Evolutionary conservation across 2,888 invertebrate genomes (phyloP), one percentile per base, ranked within the genome.

Genomic region (Morinoia aosen): DNA sequence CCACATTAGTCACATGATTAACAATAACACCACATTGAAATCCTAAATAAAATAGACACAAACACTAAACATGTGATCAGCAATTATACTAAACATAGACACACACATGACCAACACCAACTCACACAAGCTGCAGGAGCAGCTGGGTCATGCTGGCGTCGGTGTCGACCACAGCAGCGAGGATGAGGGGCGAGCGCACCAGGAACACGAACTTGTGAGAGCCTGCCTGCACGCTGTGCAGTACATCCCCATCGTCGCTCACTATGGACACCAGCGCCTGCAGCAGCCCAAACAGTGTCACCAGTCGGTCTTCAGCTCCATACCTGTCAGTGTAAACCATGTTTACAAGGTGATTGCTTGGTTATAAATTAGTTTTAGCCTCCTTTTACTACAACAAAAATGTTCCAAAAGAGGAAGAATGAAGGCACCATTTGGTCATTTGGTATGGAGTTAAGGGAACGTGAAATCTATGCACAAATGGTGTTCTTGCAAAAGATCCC

Each of bases 201-300:
- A 99, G 97, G 97, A 99, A 99, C 61, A 99, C 99, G 97, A 99
- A 98, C 97, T 98, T 98, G 96, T 99, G 98, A 96, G 98, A 98
- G 7, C 98, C 98, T 0, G 99, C 98, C 96, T 98, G 98, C 93
- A 99, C 98, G 25, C 98, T 98, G 96, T 98, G 98, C 96, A 99
- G 98, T 96, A 98, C 98, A 97, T 99, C 99, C 96, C 98, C 98
- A 96, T 98, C 98, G 96, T 98, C 98, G 97, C 99, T 98, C 0
- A 99, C 98, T 97, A 99, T 98, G 96, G 99, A 99, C 5, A 99
- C 99, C 96, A 99, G 97, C 0, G 99, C 99, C 97, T 99, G 99
- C 97, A 99, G 98, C 0, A 99, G 98, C 39, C 99, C 99, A 97
- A 99, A 99, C 39, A 99, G 97, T 39, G 99, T 99, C 14, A 99